Evolutionary conservation across 2,888 invertebrate genomes (phyloP).

Genomic region (Xanthia icteritia): DNA sequence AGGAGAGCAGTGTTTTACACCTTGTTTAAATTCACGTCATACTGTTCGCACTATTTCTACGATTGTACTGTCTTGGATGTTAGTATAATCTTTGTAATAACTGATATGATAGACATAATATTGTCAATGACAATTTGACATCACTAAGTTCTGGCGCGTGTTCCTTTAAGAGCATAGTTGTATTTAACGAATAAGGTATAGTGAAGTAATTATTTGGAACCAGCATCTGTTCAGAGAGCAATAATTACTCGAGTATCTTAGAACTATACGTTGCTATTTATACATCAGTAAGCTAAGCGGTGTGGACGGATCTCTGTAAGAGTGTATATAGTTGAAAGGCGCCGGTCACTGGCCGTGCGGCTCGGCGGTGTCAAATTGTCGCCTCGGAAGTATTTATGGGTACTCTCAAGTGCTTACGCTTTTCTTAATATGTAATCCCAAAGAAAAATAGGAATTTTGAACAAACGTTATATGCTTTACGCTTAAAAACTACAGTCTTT

Average conservation of each 20-base stretch:
- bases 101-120: slow-evolving; percentile 40
- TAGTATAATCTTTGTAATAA: slow-evolving; percentile 57
- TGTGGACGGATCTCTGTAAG: slow-evolving; percentile 22
- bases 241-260: slow-evolving; percentile 52
- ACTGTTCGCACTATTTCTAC: slow-evolving; percentile 41
- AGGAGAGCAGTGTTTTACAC: slow-evolving; percentile 50
- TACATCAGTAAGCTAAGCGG: slow-evolving; percentile 42
- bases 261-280: slow-evolving; percentile 43
- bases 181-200: slow-evolving; percentile 50
- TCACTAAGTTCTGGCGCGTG: slow-evolving; percentile 43
- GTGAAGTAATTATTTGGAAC: slow-evolving; percentile 48
- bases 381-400: slow-evolving; percentile 48
- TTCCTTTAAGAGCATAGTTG: slow-evolving; percentile 39
- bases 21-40: slow-evolving; percentile 41
- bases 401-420: slow-evolving; percentile 57
- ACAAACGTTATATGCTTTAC: slow-evolving; percentile 83
- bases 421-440: slow-evolving; percentile 72
- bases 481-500: slow-evolving; percentile 71
- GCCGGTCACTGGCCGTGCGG: slow-evolving; percentile 3
- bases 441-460: slow-evolving; percentile 86
- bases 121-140: slow-evolving; percentile 65
- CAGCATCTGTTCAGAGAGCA: slow-evolving; percentile 45
- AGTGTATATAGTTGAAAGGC: slow-evolving; percentile 39
- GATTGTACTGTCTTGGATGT: slow-evolving; percentile 50
- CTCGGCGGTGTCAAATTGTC: slow-evolving; percentile 65